A percentile compares a stretch with the other conserved stretches of the same genome.
Conservation (phyloP, 2,797 vertebrate genomes). For the Lagorchestes hirsutus region DNA sequence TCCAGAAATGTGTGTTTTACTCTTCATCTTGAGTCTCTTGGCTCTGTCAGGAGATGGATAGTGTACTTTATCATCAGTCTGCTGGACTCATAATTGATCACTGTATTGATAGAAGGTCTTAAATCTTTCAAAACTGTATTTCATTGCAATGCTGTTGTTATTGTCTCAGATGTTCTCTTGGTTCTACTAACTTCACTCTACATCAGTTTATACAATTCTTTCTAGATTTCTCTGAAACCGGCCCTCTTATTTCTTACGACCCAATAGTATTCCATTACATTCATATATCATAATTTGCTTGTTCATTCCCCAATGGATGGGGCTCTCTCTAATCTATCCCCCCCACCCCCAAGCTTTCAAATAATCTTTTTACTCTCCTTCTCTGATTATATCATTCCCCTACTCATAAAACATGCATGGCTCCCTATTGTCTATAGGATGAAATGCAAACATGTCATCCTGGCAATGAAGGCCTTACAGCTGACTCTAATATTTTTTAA, state of each 20-base stretch:
- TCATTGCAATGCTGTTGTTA: neutral
- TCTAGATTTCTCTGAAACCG: neutral
- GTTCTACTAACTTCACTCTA: neutral
- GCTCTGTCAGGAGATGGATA: neutral
- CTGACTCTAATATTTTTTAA: too few relatives aligned
- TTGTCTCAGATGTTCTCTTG: neutral
- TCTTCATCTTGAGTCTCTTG: neutral
- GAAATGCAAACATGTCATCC: neutral
- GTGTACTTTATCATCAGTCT: neutral
- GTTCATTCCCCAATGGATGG: too few relatives aligned
- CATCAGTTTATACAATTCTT: neutral
- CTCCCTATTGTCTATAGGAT: neutral
- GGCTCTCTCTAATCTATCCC: too few relatives aligned
- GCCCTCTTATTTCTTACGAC: neutral
- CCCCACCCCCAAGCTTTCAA: neutral
- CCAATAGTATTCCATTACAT: neutral
- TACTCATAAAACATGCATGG: neutral
- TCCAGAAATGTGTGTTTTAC: neutral
- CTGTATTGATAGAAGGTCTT: neutral
- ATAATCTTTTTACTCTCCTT: neutral
- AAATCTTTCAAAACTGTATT: neutral
- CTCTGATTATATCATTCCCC: neutral
- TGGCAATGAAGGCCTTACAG: neutral
- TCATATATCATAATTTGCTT: too few relatives aligned
- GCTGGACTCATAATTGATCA: neutral